phyloP scores from a whole-genome alignment of 2,888 invertebrate species.

The Conomelus anceps region DNA sequence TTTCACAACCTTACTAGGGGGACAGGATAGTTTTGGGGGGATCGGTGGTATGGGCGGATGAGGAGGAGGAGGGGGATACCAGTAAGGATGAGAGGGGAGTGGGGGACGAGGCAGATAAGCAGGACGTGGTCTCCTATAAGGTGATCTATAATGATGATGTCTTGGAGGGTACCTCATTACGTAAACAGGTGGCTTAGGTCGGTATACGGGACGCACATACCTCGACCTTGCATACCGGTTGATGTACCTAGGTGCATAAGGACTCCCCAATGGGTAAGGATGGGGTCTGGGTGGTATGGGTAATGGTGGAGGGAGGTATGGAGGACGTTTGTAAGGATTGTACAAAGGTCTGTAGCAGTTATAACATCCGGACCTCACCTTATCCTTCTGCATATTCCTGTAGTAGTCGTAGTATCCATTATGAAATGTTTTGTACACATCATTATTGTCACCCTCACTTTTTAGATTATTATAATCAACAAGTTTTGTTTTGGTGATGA shows the following conservation, averaged over 20 bases:
- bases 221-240: neutral
- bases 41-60: neutral
- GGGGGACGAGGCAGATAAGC: neutral
- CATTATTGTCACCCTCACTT: neutral
- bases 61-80: neutral
- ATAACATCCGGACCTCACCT: neutral
- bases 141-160: neutral
- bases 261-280: neutral
- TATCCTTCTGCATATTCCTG: neutral
- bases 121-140: neutral
- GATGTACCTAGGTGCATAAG: neutral
- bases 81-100: neutral
- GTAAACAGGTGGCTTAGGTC: neutral
- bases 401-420: neutral
- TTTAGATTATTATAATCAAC: neutral
- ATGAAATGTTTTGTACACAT: neutral
- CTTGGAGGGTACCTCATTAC: neutral
- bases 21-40: neutral
- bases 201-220: neutral
- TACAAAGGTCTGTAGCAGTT: neutral
- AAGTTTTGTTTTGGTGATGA: neutral
- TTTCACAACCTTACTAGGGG: slow-evolving; percentile 5
- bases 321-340: neutral
- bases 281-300: neutral
- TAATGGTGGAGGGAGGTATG: neutral